Conservation (phyloP, 1,140 invertebrate genomes). For the Eufriesea mexicana region DNA sequence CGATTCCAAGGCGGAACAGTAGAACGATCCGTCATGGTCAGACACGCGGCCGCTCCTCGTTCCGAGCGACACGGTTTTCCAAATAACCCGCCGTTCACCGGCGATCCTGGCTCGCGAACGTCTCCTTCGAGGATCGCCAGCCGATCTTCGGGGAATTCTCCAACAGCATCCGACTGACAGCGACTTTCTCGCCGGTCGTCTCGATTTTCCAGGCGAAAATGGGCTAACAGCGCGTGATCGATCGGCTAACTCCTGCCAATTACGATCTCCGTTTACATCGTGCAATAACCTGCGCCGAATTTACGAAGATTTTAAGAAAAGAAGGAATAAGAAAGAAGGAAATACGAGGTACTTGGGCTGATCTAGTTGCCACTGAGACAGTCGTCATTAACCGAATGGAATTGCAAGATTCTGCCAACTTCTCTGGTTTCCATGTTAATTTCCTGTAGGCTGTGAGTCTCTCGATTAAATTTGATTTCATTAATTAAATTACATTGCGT, state of each 20-base stretch:
- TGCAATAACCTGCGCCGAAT: neutral
- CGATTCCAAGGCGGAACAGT: neutral
- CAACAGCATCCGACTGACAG: neutral
- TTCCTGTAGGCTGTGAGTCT: too few species aligned
- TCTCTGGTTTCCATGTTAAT: too few species aligned
- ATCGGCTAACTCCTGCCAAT: slow-evolving; percentile 6
- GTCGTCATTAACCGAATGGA: too few species aligned
- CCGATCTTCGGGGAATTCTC: slow-evolving; percentile 37
- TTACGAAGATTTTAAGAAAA: neutral
- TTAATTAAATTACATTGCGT: too few species aligned
- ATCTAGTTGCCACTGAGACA: too few species aligned
- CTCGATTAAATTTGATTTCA: too few species aligned
- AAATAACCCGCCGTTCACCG: neutral
- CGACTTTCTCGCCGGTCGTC: slow-evolving; percentile 49
- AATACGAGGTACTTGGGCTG: too few species aligned
- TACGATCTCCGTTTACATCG: slow-evolving; percentile 26
- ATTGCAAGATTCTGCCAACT: too few species aligned
- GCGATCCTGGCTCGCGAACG: slow-evolving; percentile 12
- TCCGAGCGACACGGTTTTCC: slow-evolving; percentile 9
- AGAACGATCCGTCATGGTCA: neutral
- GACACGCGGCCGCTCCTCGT: slow-evolving; percentile 5
- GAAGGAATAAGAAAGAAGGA: too few species aligned
- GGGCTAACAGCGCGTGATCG: slow-evolving; percentile 30
- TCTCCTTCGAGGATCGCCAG: slow-evolving; percentile 23
- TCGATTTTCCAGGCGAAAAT: slow-evolving; percentile 55